A percentile compares a stretch with the other conserved stretches of the same genome.
phyloP scores from a whole-genome alignment of 2,113 vertebrate genomes.

The Enhydra lutris region DNA sequence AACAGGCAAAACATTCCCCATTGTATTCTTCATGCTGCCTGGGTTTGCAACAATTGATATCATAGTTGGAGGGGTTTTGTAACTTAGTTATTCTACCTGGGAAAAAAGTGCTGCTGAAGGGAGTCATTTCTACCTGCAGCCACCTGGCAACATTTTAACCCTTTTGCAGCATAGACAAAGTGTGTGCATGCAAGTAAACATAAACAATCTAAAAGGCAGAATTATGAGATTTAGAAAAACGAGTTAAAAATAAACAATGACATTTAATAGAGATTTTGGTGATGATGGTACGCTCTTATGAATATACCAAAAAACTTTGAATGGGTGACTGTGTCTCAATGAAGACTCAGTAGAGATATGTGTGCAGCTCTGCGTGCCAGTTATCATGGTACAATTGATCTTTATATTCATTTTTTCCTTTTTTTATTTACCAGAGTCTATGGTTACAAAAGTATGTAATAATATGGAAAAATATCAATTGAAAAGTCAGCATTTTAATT shows the following conservation, averaged over 20 bases:
- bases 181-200: background rate
- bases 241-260: background rate
- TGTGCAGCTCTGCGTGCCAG: background rate
- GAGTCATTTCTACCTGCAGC: background rate
- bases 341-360: background rate
- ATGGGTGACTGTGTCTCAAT: background rate
- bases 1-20: background rate
- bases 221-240: background rate
- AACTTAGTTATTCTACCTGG: background rate
- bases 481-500: background rate
- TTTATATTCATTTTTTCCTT: background rate
- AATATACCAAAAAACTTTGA: background rate
- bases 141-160: background rate
- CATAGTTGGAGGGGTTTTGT: background rate
- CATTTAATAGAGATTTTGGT: background rate
- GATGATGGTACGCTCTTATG: background rate
- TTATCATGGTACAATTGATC: background rate
- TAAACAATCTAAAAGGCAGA: background rate
- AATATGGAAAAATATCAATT: slow-evolving; percentile 9
- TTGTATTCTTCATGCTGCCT: background rate
- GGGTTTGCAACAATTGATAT: background rate
- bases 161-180: background rate
- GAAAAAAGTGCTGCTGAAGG: background rate
- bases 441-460: background rate
- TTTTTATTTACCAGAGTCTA: background rate